Base-by-base conservation (phyloP, 2,888 invertebrate genomes). In the Aricia artaxerxes region DNA sequence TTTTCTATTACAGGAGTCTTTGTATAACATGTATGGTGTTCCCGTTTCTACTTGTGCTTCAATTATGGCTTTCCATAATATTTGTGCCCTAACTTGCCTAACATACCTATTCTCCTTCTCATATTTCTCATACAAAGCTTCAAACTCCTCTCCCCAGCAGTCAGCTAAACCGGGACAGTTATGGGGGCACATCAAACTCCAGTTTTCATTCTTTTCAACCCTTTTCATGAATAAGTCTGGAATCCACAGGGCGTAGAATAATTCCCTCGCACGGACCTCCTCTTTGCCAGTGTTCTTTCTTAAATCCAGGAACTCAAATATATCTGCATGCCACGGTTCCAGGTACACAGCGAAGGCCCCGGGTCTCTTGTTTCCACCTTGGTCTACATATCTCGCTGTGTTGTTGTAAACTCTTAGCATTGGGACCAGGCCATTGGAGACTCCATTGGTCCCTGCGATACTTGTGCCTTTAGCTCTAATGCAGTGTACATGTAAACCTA, bases 251-350 rank as follows among this genome's bases (percentile, higher is more conserved):
- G 98, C 99, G 90, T 98, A 99, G 91, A 99, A 99, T 61, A 99
- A 93, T 91, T 99, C 99, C 79, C 99, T 95, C 0, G 99, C 99
- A 73, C 99, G 95, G 61, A 97, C 95, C 90, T 99, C 99, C 89
- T 99, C 99, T 87, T 98, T 98, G 0, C 99, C 97, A 0, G 98
- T 99, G 88, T 99, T 99, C 89, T 99, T 99, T 87, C 97, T 98
- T 78, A 99, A 94, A 88, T 99, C 98, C 78, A 99, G 93, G 92
- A 99, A 99, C 81, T 98, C 98, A 88, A 99, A 98, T 80, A 99
- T 95, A 90, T 99, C 99, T 0, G 98, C 97, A 93, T 99, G 99
- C 99, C 99, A 99, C 0, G 99, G 99, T 91, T 99, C 99, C 78
- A 99, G 92, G 88, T 99, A 99, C 81, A 99, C 96, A 24, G 99